phyloP scores from a whole-genome alignment of 2,888 invertebrate species.

The Odontothrips loti region DNA sequence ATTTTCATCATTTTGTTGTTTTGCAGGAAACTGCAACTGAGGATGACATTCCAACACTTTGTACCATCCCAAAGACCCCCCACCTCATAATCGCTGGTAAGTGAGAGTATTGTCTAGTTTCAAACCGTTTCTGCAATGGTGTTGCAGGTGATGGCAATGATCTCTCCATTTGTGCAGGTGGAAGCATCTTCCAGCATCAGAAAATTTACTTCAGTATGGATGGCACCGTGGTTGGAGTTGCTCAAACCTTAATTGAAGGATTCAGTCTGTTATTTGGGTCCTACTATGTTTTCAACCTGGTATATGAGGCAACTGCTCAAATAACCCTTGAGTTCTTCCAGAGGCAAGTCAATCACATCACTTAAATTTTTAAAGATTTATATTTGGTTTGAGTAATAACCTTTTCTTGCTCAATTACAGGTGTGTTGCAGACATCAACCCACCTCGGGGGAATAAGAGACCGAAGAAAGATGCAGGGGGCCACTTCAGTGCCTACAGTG shows the following conservation, averaged over 20 bases:
- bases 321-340: too few relatives aligned
- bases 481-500: not conserved
- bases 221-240: not conserved
- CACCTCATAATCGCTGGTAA: not conserved
- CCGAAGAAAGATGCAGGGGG: slow-evolving; percentile 1
- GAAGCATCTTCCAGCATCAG: not conserved
- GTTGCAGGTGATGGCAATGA: not conserved
- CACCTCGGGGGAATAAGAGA: not conserved
- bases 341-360: too few relatives aligned
- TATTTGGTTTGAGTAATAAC: too few relatives aligned
- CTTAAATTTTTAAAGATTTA: too few relatives aligned
- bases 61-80: not conserved
- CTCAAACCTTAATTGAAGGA: too few relatives aligned
- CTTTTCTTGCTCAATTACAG: too few relatives aligned
- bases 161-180: not conserved
- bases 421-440: too few relatives aligned
- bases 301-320: too few relatives aligned
- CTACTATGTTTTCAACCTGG: too few relatives aligned
- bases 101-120: not conserved
- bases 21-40: not conserved
- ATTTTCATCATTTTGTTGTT: not conserved
- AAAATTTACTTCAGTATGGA: not conserved
- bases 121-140: not conserved
- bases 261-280: too few relatives aligned
- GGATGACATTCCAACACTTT: not conserved